Base-by-base conservation (phyloP, 30 jellyfish, hydroid and myxozoan genomes). In the Chrysaora quinquecirrha region DNA sequence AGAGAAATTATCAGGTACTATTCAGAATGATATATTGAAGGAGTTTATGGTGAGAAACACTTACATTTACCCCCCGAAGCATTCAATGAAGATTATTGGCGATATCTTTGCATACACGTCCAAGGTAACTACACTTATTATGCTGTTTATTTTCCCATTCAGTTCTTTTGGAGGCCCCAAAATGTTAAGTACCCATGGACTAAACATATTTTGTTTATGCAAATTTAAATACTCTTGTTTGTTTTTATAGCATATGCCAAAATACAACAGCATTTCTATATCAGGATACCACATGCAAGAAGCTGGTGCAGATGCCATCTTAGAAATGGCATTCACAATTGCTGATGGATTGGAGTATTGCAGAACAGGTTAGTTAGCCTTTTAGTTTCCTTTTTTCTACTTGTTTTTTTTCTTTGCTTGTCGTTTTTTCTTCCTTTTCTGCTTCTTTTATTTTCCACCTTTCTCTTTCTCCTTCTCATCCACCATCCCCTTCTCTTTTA, bases 271-370 rank as follows among this genome's bases (percentile, higher is more conserved):
- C 64, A 90, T 95, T 19, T 95, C 99, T 1, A 95, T 95, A 48
- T 95, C 99, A 50, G 99, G 99, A 2, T 95, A 95, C 84, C 99
- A 95, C 82, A 85, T 95, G 96, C 99, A 95, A 82, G 99, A 95
- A 48, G 99, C 99, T 16, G 99, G 99, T 0, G 99, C 98, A 21
- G 96, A 95, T 75, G 97, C 98, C 22, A 89, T 95, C 16, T 81
- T 89, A 30, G 99, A 95, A 86, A 87, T 85, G 87, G 99, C 99
- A 23, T 95, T 89, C 89, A 95, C 99, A 2, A 89, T 95, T 79
- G 99, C 99, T 0, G 99, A 95, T 76, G 99, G 99, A 6, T 68
- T 95, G 2, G 97, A 95, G 76, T 95, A 95, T 75, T 95, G 99
- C 84, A 69, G 96, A 78, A 95, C 98, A 60, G 99, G 99, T 95